phyloP scores from a whole-genome alignment of 2,797 vertebrate species.

The Sebastes ruberrimus region DNA sequence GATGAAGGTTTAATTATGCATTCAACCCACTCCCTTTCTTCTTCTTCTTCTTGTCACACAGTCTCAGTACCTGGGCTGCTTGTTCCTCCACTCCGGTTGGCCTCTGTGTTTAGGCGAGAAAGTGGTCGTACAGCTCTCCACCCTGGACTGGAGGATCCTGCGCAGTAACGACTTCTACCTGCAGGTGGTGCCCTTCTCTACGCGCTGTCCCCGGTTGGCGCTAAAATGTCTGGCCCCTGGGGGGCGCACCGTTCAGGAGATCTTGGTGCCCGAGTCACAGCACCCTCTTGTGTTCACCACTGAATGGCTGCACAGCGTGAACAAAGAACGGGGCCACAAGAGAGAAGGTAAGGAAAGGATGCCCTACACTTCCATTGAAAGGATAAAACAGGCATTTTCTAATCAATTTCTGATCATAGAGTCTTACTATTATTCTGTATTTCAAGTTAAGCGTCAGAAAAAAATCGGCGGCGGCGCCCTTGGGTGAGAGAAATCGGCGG shows the following conservation, averaged over 20 bases:
- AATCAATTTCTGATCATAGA: not conserved
- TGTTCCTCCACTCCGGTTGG: slow-evolving; percentile 94
- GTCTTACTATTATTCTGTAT: not conserved
- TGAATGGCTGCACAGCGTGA: slow-evolving; percentile 93
- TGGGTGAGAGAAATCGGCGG: no score
- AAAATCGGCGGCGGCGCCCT: no score
- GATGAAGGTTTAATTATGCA: not conserved
- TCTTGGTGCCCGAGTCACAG: slow-evolving; percentile 87
- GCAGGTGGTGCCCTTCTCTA: slow-evolving; percentile 92
- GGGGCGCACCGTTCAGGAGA: slow-evolving; percentile 89
- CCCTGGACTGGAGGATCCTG: slow-evolving; percentile 91
- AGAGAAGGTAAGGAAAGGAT: slow-evolving; percentile 75
- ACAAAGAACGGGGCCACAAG: slow-evolving; percentile 88
- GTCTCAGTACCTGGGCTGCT: slow-evolving; percentile 92
- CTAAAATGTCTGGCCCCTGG: slow-evolving; percentile 91
- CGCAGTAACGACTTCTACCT: slow-evolving; percentile 93
- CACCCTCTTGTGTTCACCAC: slow-evolving; percentile 91
- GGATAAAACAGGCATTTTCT: not conserved
- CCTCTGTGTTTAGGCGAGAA: slow-evolving; percentile 91
- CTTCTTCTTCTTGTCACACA: slow-evolving; percentile 45
- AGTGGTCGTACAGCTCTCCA: slow-evolving; percentile 92
- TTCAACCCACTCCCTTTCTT: not conserved
- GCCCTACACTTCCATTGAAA: not conserved
- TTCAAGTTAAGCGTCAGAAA: not conserved
- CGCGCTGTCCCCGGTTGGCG: slow-evolving; percentile 88